Base-by-base conservation (phyloP, 1,140 invertebrate genomes). In the Drosophila pachea region DNA sequence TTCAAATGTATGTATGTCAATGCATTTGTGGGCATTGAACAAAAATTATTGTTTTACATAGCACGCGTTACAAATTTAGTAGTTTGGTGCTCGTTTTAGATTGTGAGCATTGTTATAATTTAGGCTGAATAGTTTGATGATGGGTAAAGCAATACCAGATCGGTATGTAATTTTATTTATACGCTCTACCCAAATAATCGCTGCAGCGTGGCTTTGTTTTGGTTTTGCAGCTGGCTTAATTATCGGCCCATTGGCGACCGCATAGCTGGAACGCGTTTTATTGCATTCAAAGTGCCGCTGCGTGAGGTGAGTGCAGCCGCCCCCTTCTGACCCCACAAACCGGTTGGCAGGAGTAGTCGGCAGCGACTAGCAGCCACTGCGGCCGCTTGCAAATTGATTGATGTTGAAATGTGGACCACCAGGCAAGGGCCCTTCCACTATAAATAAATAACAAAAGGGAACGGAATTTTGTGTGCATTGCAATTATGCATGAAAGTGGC, bases 221-320 rank as follows among this genome's bases (percentile, higher is more conserved):
- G 14, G 2, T 49, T 54, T 90, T 90, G 32, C 88, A 95, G 95
- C 79, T 95, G 95, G 95, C 87, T 92, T 66, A 88, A 92, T 29
- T 95, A 95, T 84, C 91, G 90, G 74, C 89, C 94, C 5, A 91
- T 92, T 75, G 94, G 95, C 1, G 82, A 91, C 22, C 89, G 91
- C 5, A 92, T 95, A 59, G 89, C 91, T 35, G 93, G 93, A 4
- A 95, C 94, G 8, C 91, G 92, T 65, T 92, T 95, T 56, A 91
- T 95, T 72, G 92, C 94, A 32, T 95, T 95, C 81, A 95, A 95
- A 91, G 94, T 95, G 45, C 95, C 95, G n/a, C 87, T 96, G 9
- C 91, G 90, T 76, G 89, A 92, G 90, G 94, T 95, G 89, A 92
- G 93, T 91, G 48, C 5, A 33, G 11, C 52, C 69, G 36, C 47